Conservation (phyloP, 1,140 invertebrate species). For the Sitodiplosis mosellana region DNA sequence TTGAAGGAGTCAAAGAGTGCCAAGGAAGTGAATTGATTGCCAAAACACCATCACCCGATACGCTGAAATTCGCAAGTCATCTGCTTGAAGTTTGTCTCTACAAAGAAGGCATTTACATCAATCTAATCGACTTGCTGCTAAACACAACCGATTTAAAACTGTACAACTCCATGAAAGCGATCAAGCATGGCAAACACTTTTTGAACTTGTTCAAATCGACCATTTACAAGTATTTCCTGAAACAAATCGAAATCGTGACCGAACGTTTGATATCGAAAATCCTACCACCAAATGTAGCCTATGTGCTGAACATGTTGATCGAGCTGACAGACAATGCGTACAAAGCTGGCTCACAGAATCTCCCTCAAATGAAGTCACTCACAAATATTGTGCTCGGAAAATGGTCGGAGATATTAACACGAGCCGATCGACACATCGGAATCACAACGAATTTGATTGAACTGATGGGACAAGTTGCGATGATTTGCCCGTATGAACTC, state of each 20-base stretch:
- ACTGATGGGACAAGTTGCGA: neutral
- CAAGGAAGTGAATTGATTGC: too few species aligned
- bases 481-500: slow-evolving; percentile 1
- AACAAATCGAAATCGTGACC: slow-evolving; percentile 5
- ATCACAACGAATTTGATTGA: neutral
- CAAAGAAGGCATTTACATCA: neutral
- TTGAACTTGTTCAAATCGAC: slow-evolving; percentile 15
- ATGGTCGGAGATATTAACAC: neutral
- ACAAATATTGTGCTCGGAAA: neutral
- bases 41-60: neutral
- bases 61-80: neutral
- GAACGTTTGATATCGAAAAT: slow-evolving; percentile 7
- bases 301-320: neutral
- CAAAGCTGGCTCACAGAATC: neutral
- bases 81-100: slow-evolving; percentile 1
- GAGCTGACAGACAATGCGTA: slow-evolving; percentile 1
- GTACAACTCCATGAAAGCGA: slow-evolving; percentile 3
- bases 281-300: neutral
- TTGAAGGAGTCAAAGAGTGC: neutral
- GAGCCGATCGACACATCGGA: neutral
- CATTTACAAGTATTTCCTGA: slow-evolving; percentile 16
- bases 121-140: neutral
- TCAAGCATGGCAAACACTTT: slow-evolving; percentile 22
- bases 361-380: neutral
- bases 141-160: slow-evolving; percentile 2